Percentiles rank a stretch among this genome's conserved stretches.
phyloP scores from a whole-genome alignment of 2,113 vertebrate species.

The Chlorodrepanis virens region DNA sequence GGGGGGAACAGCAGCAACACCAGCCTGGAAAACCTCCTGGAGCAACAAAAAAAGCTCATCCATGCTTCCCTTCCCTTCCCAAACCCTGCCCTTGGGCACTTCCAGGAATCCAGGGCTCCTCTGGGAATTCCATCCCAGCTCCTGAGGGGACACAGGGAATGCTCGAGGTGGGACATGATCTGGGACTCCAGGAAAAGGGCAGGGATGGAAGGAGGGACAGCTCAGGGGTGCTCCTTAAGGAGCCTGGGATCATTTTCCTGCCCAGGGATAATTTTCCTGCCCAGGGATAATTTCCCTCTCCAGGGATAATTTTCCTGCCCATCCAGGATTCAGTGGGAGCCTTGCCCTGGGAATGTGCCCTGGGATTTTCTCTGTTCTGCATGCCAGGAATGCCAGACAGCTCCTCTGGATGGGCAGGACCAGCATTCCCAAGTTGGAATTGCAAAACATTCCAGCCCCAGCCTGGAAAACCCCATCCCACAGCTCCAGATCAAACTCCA shows the following conservation, averaged over 20 bases:
- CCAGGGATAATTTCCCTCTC: not conserved
- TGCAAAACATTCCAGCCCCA: not conserved
- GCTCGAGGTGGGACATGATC: not conserved
- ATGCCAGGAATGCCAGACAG: not conserved
- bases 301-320: not conserved
- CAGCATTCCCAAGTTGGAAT: not conserved
- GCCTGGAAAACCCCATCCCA: not conserved
- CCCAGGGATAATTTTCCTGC: too few species aligned
- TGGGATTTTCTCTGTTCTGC: not conserved
- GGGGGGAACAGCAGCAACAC: rapidly evolving
- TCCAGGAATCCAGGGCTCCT: not conserved
- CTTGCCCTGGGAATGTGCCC: not conserved
- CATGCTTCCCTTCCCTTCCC: not conserved
- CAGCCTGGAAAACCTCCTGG: not conserved
- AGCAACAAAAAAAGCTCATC: not conserved
- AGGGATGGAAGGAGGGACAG: not conserved
- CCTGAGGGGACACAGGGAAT: not conserved
- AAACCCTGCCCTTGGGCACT: not conserved
- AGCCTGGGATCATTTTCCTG: not conserved
- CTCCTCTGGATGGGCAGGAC: rapidly evolving
- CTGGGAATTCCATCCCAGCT: not conserved
- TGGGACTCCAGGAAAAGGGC: not conserved
- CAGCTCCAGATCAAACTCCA: not conserved
- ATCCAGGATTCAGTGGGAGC: too few species aligned
- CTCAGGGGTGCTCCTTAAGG: not conserved